Percentiles rank a stretch among this genome's conserved stretches.
phyloP scores from a whole-genome alignment of 2,113 vertebrate species.

The Theropithecus gelada region DNA sequence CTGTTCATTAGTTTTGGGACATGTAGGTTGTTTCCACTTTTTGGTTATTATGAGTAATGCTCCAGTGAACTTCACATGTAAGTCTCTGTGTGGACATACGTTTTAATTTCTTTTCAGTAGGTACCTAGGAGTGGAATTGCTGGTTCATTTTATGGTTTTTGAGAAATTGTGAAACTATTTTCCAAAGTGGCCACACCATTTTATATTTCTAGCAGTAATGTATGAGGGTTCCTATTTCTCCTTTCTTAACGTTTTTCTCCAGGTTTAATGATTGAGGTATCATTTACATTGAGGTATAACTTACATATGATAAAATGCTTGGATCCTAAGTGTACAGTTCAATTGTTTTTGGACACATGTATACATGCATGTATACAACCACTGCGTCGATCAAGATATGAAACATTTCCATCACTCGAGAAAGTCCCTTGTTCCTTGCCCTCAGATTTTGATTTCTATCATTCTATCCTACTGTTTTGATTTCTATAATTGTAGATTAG shows the following conservation, averaged over 20 bases:
- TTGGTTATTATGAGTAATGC: neutral
- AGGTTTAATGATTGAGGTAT: neutral
- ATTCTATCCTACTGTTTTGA: neutral
- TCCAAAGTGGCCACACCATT: neutral
- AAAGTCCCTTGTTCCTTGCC: neutral
- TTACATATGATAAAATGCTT: neutral
- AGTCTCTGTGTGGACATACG: neutral
- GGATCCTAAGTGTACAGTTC: neutral
- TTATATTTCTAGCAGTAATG: neutral
- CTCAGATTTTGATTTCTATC: neutral
- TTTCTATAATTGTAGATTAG: neutral
- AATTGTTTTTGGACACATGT: neutral
- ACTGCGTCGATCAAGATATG: neutral
- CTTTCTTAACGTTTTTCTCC: neutral
- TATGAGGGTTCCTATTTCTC: neutral
- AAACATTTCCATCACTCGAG: neutral
- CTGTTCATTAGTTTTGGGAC: neutral
- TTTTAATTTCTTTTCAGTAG: neutral
- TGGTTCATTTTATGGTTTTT: neutral
- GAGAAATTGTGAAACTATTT: neutral
- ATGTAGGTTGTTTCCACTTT: neutral
- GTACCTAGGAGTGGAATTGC: neutral
- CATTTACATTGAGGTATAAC: neutral
- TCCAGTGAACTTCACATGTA: neutral
- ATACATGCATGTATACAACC: neutral